Percentiles rank a stretch among this genome's conserved stretches.
phyloP scores from a whole-genome alignment of 2,797 vertebrate species.

The Uromys caudimaculatus region DNA sequence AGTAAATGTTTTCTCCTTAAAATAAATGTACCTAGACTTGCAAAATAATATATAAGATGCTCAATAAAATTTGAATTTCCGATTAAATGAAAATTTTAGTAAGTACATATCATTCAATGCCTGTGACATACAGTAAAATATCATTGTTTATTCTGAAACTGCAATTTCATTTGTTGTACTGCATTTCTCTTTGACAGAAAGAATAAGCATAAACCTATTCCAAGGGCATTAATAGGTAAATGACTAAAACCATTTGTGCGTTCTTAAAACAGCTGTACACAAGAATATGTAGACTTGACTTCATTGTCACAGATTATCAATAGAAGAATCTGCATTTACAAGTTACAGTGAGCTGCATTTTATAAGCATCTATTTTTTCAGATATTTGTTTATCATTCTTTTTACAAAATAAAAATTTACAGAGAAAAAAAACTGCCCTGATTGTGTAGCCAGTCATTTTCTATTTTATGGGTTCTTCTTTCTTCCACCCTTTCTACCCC shows the following conservation, averaged over 20 bases:
- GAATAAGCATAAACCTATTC: background rate
- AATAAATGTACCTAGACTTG: background rate
- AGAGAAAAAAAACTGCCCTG: background rate
- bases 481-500: background rate
- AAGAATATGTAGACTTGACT: background rate
- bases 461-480: background rate
- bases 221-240: background rate
- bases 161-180: background rate
- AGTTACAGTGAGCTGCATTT: background rate
- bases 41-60: background rate
- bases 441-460: background rate
- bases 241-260: background rate
- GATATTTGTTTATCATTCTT: background rate
- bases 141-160: constrained; percentile 12
- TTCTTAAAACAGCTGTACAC: background rate
- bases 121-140: background rate
- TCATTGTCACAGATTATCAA: constrained; percentile 8
- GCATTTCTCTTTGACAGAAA: constrained; percentile 20
- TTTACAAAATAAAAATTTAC: background rate
- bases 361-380: background rate
- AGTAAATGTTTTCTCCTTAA: constrained; percentile 30
- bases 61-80: constrained; percentile 19
- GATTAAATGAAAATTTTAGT: background rate
- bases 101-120: background rate
- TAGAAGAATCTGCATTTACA: background rate